phyloP scores from a whole-genome alignment of 2,888 invertebrate species.

The Mellilla xanthometata region DNA sequence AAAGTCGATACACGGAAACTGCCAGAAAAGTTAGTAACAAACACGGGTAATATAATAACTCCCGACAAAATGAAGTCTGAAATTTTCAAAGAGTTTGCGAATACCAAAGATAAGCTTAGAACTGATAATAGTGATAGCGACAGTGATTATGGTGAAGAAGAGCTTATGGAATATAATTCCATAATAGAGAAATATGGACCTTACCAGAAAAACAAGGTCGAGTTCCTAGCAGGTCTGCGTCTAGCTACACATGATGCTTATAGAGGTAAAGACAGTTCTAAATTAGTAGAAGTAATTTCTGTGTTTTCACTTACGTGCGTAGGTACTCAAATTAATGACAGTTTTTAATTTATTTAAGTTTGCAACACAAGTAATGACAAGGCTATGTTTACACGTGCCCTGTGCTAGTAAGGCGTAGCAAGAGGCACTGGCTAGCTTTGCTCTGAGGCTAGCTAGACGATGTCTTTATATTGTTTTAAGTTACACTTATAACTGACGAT shows the following conservation, averaged over 20 bases:
- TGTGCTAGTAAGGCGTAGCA: no score
- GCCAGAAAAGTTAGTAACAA: conserved; percentile 31
- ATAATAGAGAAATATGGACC: conserved; percentile 75
- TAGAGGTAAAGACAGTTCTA: conserved; percentile 81
- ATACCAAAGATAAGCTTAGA: conserved; percentile 50
- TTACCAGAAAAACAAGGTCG: conserved; percentile 72
- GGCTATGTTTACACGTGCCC: no score
- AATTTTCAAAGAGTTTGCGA: conserved; percentile 64
- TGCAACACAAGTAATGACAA: no score
- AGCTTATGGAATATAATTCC: conserved; percentile 67
- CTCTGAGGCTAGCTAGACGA: no score
- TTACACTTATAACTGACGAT: no score
- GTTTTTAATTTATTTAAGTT: no score
- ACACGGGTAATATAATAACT: conserved; percentile 57
- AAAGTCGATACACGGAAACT: conserved; percentile 38
- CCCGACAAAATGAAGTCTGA: conserved; percentile 66
- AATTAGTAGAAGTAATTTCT: no score
- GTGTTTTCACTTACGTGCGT: no score
- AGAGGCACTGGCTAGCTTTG: no score
- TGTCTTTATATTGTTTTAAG: no score
- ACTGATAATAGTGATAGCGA: conserved; percentile 70
- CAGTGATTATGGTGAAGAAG: conserved; percentile 76
- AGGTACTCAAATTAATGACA: no score
- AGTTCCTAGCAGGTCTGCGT: conserved; percentile 84
- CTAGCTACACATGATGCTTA: conserved; percentile 83